These are phyloP conservation scores for Hemicrepidius hirtus DNA, from an alignment of 2,888 invertebrate species.

Conservation along the genomic window DNA sequence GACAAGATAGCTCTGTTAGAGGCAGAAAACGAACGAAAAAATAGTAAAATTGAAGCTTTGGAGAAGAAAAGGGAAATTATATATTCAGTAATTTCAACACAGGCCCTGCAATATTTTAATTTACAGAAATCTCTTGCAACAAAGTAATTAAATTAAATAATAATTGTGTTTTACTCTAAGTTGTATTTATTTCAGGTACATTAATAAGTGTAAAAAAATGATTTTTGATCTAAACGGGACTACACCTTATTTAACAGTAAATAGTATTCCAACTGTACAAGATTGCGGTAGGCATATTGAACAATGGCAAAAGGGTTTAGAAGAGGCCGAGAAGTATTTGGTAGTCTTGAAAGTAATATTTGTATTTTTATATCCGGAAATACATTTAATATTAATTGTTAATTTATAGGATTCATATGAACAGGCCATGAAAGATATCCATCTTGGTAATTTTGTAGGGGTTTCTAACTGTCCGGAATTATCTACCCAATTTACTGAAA, in stretches of 20 bases:
- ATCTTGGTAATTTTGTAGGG: not conserved
- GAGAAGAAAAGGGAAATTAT: not conserved
- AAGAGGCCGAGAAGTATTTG: not conserved
- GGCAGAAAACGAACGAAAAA: not conserved
- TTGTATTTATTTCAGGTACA: conserved; percentile 17
- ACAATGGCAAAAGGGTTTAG: conserved; percentile 1
- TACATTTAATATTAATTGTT: not conserved
- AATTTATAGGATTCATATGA: not conserved
- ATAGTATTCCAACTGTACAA: not conserved
- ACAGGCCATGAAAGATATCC: not conserved
- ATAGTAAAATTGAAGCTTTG: not conserved
- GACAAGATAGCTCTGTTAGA: conserved; percentile 10
- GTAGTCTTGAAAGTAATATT: too few relatives aligned
- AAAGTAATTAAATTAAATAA: conserved; percentile 1
- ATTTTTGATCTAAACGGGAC: conserved; percentile 4
- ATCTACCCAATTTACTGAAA: not conserved
- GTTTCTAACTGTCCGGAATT: not conserved
- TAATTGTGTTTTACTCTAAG: not conserved
- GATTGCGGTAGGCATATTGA: not conserved
- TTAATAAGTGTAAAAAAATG: conserved; percentile 17
- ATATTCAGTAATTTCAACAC: not conserved
- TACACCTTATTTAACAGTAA: not conserved
- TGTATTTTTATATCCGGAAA: too few relatives aligned
- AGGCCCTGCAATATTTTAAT: not conserved
- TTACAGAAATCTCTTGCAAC: conserved; percentile 1